Evolutionary conservation across 2,888 invertebrate genomes (phyloP).

Genomic region (Dasysyrphus albostriatus): DNA sequence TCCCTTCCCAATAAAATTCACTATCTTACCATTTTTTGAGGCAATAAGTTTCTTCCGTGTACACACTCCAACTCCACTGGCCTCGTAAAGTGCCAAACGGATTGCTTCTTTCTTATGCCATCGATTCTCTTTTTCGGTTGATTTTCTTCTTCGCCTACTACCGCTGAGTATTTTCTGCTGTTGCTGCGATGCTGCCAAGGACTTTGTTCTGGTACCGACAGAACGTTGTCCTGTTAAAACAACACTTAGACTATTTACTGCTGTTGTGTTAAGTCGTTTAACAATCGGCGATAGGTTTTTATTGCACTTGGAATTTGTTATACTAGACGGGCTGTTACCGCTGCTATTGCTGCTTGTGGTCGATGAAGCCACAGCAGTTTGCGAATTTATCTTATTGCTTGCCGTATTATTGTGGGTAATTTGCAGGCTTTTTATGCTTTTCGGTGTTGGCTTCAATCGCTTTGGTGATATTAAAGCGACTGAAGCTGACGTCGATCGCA

Average conservation of each 20-base stretch:
- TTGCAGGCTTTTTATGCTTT: conserved; percentile 68
- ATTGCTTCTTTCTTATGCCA: conserved; percentile 77
- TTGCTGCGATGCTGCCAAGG: conserved; percentile 31
- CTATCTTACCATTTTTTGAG: conserved; percentile 45
- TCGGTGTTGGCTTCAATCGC: conserved; percentile 69
- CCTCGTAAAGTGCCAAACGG: conserved; percentile 76
- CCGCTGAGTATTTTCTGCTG: conserved; percentile 45
- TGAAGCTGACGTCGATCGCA: conserved; percentile 70
- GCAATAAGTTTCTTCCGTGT: conserved; percentile 59
- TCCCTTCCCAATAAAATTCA: neutral
- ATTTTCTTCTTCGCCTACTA: conserved; percentile 54
- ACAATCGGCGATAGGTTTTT: conserved; percentile 66
- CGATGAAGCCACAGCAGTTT: conserved; percentile 44
- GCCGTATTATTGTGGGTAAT: conserved; percentile 62
- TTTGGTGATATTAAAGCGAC: conserved; percentile 65
- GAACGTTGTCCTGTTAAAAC: conserved; percentile 49
- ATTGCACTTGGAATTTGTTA: conserved; percentile 74
- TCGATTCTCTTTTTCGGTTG: conserved; percentile 77
- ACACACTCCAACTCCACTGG: conserved; percentile 54
- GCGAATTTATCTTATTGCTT: conserved; percentile 47
- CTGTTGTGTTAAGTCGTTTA: conserved; percentile 72
- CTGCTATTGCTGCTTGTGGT: conserved; percentile 18
- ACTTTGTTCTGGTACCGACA: conserved; percentile 40
- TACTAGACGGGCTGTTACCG: conserved; percentile 13
- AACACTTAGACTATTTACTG: conserved; percentile 58